Percentiles rank a stretch among this genome's conserved stretches.
Evolutionary conservation across 2,113 vertebrate genomes (phyloP).

Genomic region (Conger conger): DNA sequence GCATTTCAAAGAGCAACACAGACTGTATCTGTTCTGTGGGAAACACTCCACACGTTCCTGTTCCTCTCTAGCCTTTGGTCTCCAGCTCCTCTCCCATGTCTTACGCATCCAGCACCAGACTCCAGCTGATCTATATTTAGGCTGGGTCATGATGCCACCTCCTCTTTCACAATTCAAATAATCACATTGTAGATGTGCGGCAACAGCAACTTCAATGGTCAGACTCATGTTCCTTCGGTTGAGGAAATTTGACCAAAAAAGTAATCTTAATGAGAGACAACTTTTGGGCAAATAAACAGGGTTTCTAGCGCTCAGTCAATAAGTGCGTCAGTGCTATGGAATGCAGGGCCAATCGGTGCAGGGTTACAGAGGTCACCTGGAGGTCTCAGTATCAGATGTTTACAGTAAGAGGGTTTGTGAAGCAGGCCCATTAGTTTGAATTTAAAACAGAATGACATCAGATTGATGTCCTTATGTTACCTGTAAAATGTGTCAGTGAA

Average conservation of each 20-base stretch:
- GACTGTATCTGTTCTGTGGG: conserved; percentile 6
- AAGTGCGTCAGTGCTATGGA: not conserved
- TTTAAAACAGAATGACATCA: not conserved
- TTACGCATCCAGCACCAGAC: not conserved
- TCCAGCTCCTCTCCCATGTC: not conserved
- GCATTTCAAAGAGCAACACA: not conserved
- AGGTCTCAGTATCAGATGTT: not conserved
- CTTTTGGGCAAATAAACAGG: not conserved
- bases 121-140: conserved; percentile 7
- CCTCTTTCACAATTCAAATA: not conserved
- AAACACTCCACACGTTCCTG: not conserved
- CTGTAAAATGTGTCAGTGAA: not conserved
- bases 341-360: not conserved
- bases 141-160: not conserved
- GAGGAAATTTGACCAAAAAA: not conserved
- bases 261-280: not conserved
- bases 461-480: not conserved
- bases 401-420: not conserved
- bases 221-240: not conserved
- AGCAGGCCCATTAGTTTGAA: not conserved
- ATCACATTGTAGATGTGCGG: not conserved
- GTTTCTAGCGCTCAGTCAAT: not conserved
- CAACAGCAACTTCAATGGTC: not conserved
- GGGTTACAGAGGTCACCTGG: not conserved
- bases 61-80: not conserved